Conservation (phyloP, 2,113 vertebrate genomes). For the Menura novaehollandiae region DNA sequence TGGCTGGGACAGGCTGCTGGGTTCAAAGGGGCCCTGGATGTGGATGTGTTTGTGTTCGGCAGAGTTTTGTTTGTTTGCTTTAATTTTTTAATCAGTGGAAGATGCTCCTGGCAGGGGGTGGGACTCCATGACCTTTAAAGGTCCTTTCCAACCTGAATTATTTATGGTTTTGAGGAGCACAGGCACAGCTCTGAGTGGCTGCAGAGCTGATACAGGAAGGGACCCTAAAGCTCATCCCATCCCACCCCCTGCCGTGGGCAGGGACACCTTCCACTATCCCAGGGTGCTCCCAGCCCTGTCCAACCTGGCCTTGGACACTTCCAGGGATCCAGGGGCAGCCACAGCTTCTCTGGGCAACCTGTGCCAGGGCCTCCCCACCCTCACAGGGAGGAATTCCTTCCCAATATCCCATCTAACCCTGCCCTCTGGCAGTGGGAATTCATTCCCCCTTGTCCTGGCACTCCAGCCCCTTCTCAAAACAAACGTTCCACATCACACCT, state of each 20-base stretch:
- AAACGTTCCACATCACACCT: fast-evolving
- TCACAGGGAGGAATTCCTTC: not conserved
- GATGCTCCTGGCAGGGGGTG: not conserved
- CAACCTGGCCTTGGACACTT: not conserved
- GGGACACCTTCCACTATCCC: not conserved
- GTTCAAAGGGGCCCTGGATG: not conserved
- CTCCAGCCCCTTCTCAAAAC: not conserved
- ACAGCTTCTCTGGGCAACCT: not conserved
- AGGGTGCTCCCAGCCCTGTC: not conserved
- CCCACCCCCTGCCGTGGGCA: not conserved
- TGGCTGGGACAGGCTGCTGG: not conserved
- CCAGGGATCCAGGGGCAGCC: not conserved
- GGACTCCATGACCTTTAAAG: not conserved
- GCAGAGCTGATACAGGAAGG: not conserved
- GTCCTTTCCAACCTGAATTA: not conserved
- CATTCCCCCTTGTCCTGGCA: not conserved
- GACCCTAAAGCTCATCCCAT: not conserved
- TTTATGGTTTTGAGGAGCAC: not conserved
- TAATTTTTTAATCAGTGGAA: fast-evolving
- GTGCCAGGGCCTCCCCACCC: not conserved
- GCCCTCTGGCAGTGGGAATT: not conserved
- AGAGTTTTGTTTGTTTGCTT: not conserved
- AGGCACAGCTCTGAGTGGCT: not conserved
- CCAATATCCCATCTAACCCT: not conserved
- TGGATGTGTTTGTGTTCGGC: not conserved